A percentile compares a stretch with the other conserved stretches of the same genome.
phyloP scores from a whole-genome alignment of 2,113 vertebrate genomes.

The Passer domesticus region DNA sequence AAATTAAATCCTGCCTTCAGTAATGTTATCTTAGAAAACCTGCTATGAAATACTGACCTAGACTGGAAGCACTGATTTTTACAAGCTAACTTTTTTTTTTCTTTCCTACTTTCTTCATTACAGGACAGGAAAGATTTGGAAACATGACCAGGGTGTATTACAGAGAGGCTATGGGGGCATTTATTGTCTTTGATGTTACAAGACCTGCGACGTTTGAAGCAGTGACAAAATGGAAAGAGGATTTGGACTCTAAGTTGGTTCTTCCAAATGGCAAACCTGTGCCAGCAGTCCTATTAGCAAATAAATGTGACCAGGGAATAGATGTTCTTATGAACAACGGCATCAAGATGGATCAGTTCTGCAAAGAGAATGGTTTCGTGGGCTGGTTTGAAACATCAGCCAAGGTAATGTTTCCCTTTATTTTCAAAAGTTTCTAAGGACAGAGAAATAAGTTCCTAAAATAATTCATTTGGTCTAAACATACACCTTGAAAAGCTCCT shows the following conservation, averaged over 20 bases:
- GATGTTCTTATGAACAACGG: constrained; percentile 78
- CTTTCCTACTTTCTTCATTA: not conserved
- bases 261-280: constrained; percentile 82
- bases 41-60: not conserved
- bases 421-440: not conserved
- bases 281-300: constrained; percentile 80
- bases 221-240: constrained; percentile 84
- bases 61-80: not conserved
- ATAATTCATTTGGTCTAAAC: not conserved
- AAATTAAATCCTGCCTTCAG: not conserved
- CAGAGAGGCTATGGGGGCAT: constrained; percentile 83
- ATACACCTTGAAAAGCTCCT: not conserved
- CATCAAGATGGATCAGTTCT: constrained; percentile 85
- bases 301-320: constrained; percentile 83
- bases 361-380: constrained; percentile 82
- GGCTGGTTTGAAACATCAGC: constrained; percentile 86
- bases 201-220: constrained; percentile 84
- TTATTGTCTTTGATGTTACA: constrained; percentile 85
- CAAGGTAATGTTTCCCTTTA: constrained; percentile 72
- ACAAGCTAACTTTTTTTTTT: not conserved
- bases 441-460: not conserved
- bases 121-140: constrained; percentile 86
- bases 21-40: not conserved
- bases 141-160: constrained; percentile 87
- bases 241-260: constrained; percentile 84